Evolutionary conservation across 2,113 vertebrate genomes (phyloP), one percentile per base, ranked within the genome.

Genomic region (Leucoraja erinaceus): DNA sequence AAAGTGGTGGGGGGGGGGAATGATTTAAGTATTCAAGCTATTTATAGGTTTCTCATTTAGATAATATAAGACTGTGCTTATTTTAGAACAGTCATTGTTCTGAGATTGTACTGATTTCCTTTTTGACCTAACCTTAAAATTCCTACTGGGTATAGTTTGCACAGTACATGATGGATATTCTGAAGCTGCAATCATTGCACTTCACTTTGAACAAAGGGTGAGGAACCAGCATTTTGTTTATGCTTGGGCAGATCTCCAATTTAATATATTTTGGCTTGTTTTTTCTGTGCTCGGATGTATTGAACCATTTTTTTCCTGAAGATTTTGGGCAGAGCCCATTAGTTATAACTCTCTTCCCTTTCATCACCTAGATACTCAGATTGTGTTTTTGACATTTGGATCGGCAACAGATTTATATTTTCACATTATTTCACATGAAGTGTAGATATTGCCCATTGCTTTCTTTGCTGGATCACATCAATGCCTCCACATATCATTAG

Each of bases 91-190:
- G 66, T 72, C 18, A 28, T 91, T 72, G 66, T 91, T 72, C 63
- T 90, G 61, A 66, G 5, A 68, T 31, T 63, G 18, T 86, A 31
- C 28, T 61, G 84, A 88, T 90, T 66, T 90, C n/a, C 88, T 91
- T 16, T 72, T 72, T 91, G 66, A 72, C 33, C 33, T 22, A 90
- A 47, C 88, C 90, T 72, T 91, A 72, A 72, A 38, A 91, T 70
- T 14, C 68, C 31, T 68, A 16, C 66, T 70, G n/a, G 7, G 16
- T 70, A 18, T 11, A 22, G 63, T 78, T 78, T 78, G 31, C n/a
- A 31, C 10, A 33, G 28, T 20, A 59, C 33, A 70, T 90, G 31
- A 90, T 68, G 70, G 33, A 90, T 70, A 68, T 70, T 90, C 38
- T 70, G 5, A n/a, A 70, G 31, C 4, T 90, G 11, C 63, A 38